Percentiles rank a stretch among this genome's conserved stretches.
Conservation (phyloP, 2,797 vertebrate species). For the Tauraco hartlaubi region DNA sequence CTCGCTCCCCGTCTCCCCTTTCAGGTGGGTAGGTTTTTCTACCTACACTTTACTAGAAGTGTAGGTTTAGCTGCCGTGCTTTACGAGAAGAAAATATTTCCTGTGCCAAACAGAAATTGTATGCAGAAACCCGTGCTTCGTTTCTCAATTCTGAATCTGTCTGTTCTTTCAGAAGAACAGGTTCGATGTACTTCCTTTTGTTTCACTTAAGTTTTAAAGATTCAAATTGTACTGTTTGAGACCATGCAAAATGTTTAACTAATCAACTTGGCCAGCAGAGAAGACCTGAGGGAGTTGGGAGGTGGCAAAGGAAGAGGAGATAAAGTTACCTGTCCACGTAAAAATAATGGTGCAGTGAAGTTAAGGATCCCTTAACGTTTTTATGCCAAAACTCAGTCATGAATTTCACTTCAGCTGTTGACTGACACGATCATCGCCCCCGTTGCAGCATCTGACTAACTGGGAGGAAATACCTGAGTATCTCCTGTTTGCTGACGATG, state of each 20-base stretch:
- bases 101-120: not conserved
- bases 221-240: not conserved
- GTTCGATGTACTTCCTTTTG: not conserved
- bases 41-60: conserved; percentile 15
- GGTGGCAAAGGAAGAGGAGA: not conserved
- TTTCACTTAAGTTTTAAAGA: not conserved
- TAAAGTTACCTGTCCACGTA: not conserved
- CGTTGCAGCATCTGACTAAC: not conserved
- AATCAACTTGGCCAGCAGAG: not conserved
- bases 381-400: not conserved
- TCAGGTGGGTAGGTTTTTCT: conserved; percentile 1
- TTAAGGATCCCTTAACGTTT: not conserved
- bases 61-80: not conserved
- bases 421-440: not conserved
- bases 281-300: not conserved
- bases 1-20: rapidly evolving
- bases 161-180: not conserved
- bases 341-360: not conserved
- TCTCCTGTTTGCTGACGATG: not conserved
- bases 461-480: not conserved
- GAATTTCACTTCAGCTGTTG: not conserved
- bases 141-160: conserved; percentile 1
- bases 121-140: not conserved
- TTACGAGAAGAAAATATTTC: conserved; percentile 3
- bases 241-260: not conserved